phyloP scores from a whole-genome alignment of 2,113 vertebrate species.

The Phoenicopterus ruber region DNA sequence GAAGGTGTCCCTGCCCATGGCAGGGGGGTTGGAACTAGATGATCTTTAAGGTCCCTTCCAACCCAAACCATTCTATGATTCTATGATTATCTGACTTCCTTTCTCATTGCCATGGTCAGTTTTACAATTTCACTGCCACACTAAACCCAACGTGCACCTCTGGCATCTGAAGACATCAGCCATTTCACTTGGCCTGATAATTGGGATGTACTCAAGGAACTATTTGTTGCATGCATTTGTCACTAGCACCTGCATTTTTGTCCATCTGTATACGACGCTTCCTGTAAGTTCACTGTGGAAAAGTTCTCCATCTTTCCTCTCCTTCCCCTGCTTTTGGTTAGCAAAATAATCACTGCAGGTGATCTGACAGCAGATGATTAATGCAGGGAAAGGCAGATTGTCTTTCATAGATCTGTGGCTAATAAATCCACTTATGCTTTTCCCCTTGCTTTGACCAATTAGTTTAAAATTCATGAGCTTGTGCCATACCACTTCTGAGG shows the following conservation, averaged over 20 bases:
- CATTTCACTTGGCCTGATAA: background rate
- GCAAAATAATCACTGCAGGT: background rate
- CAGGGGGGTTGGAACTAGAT: too few species aligned
- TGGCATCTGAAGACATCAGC: background rate
- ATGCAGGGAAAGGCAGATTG: background rate
- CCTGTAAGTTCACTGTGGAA: background rate
- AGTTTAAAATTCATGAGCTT: background rate
- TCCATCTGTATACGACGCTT: fast-evolving
- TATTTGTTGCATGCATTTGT: background rate
- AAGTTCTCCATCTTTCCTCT: background rate
- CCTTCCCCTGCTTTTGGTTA: background rate
- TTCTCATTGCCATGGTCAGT: background rate
- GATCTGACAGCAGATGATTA: background rate
- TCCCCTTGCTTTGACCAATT: background rate
- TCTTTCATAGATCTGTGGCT: background rate
- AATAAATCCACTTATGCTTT: background rate
- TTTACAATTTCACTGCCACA: background rate
- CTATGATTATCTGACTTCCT: background rate
- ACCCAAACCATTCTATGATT: too few species aligned
- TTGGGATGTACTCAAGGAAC: background rate
- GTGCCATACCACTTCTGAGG: background rate
- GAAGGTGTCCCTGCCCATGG: too few species aligned
- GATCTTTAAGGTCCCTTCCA: too few species aligned
- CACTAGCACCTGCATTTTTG: background rate
- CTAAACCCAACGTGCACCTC: background rate